phyloP scores from a whole-genome alignment of 2,888 invertebrate species.

The Drosophila setosimentum region DNA sequence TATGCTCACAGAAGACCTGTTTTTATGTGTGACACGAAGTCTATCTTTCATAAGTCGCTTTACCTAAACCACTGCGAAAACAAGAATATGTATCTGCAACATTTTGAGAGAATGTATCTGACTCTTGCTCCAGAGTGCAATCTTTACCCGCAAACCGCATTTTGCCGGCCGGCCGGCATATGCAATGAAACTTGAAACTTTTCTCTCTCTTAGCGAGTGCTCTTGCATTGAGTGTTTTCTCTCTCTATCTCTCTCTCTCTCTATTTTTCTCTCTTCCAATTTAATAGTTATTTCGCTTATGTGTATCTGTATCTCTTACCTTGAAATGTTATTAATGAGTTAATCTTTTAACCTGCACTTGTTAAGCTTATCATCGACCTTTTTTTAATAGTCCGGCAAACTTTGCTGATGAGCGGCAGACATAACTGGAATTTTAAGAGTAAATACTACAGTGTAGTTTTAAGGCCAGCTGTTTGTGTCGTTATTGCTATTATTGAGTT shows the following conservation, averaged over 20 bases:
- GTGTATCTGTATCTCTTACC: slow-evolving; percentile 54
- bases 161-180: slow-evolving; percentile 79
- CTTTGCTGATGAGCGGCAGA: slow-evolving; percentile 13
- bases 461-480: slow-evolving; percentile 61
- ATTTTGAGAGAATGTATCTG: slow-evolving; percentile 24
- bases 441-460: slow-evolving; percentile 6
- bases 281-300: slow-evolving; percentile 31
- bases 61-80: slow-evolving; percentile 25
- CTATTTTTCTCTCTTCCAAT: background rate
- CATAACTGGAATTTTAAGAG: slow-evolving; percentile 4
- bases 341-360: slow-evolving; percentile 70
- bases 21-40: slow-evolving; percentile 53
- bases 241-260: background rate
- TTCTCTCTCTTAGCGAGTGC: slow-evolving; percentile 10
- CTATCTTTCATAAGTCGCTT: slow-evolving; percentile 28
- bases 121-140: slow-evolving; percentile 40
- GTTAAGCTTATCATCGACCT: slow-evolving; percentile 50
- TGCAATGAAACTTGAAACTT: slow-evolving; percentile 21
- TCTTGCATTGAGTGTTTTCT: slow-evolving; percentile 3
- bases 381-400: slow-evolving; percentile 30
- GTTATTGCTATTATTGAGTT: slow-evolving; percentile 47
- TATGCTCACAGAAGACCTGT: slow-evolving; percentile 56
- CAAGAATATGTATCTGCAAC: slow-evolving; percentile 39
- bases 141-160: slow-evolving; percentile 8
- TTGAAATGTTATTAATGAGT: slow-evolving; percentile 67